Evolutionary conservation across 2,113 vertebrate genomes (phyloP).

Genomic region (Ailurus styani): DNA sequence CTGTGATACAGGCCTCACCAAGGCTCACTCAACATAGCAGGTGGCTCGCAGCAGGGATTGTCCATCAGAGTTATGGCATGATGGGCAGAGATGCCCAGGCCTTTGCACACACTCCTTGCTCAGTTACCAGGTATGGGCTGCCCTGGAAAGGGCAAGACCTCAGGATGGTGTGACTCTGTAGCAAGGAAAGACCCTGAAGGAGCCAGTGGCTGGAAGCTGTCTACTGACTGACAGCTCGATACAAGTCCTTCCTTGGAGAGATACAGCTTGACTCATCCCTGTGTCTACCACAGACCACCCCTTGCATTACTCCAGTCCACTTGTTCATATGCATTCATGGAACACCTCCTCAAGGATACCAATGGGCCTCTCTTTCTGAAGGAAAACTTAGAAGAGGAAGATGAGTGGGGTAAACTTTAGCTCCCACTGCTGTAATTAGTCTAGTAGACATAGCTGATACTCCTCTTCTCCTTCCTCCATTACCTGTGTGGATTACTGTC

Average conservation of each 20-base stretch:
- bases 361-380: neutral
- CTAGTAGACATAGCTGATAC: neutral
- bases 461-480: neutral
- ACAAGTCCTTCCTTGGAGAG: neutral
- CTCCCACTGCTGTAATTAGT: neutral
- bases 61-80: neutral
- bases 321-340: neutral
- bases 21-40: neutral
- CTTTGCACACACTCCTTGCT: neutral
- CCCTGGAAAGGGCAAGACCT: neutral
- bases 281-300: neutral
- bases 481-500: neutral
- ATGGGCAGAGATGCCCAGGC: neutral
- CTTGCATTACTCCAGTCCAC: neutral
- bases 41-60: neutral
- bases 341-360: neutral
- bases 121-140: neutral
- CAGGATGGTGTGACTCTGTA: neutral
- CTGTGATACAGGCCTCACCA: neutral
- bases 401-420: neutral
- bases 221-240: neutral
- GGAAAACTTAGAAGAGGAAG: neutral
- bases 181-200: neutral
- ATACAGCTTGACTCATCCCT: neutral
- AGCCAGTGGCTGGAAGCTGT: neutral